A percentile compares a stretch with the other conserved stretches of the same genome.
Conservation (phyloP, 2,113 vertebrate genomes). For the Nothoprocta pentlandii region DNA sequence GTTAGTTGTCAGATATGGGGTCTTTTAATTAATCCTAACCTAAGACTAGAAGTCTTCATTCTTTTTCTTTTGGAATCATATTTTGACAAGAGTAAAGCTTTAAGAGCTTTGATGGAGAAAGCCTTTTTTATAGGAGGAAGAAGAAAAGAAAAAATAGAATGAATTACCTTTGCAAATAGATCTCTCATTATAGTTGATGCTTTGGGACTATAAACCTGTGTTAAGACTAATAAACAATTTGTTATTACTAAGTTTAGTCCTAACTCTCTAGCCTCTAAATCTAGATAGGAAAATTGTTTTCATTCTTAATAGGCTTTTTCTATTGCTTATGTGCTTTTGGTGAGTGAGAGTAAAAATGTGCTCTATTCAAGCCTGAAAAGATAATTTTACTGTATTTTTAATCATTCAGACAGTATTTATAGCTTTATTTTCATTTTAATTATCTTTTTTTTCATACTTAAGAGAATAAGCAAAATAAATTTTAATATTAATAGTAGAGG, state of each 20-base stretch:
- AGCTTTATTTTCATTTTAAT: background rate
- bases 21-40: constrained; percentile 9
- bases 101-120: background rate
- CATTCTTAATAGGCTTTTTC: constrained; percentile 2
- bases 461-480: background rate
- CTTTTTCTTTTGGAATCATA: background rate
- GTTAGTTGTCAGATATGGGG: background rate
- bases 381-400: background rate
- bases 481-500: background rate
- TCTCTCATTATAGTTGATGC: constrained; percentile 30
- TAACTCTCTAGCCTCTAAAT: constrained; percentile 26
- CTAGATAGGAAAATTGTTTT: constrained; percentile 23
- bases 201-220: background rate
- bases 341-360: background rate
- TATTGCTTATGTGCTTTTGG: constrained; percentile 9
- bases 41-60: background rate
- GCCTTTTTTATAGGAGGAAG: background rate
- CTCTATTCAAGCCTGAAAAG: background rate
- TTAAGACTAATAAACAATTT: constrained; percentile 41
- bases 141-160: constrained; percentile 24
- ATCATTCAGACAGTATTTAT: background rate
- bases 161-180: constrained; percentile 17
- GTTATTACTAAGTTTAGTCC: background rate
- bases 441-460: background rate
- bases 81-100: constrained; percentile 10